These are phyloP conservation scores for Riparia riparia DNA, from an alignment of 2,113 vertebrate species.

Conservation along the genomic window DNA sequence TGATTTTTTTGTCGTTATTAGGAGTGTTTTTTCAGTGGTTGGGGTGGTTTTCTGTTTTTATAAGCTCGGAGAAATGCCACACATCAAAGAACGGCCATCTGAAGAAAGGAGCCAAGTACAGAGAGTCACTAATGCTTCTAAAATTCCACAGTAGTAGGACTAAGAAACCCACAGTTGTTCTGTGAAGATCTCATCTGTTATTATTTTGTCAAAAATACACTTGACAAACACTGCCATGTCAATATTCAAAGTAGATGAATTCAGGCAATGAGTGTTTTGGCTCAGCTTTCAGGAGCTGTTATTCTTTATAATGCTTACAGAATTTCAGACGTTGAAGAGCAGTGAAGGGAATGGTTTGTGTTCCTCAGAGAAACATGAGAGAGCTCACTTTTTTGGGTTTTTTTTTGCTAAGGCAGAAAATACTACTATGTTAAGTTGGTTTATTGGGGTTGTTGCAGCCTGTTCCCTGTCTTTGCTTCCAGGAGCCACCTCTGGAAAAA, in stretches of 20 bases:
- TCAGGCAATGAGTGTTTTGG: neutral
- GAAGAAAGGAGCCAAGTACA: neutral
- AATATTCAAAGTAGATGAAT: neutral
- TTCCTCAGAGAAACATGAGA: neutral
- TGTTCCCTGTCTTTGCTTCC: neutral
- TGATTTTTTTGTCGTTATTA: neutral
- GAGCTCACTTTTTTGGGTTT: neutral
- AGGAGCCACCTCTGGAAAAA: neutral
- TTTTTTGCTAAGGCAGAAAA: neutral
- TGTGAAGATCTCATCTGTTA: neutral
- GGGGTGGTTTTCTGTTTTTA: neutral
- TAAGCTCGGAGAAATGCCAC: neutral
- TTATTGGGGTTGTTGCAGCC: neutral
- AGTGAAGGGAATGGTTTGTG: neutral
- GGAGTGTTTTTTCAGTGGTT: neutral
- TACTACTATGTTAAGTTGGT: neutral
- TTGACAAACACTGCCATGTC: neutral
- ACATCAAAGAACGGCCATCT: neutral
- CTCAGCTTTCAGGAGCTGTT: neutral
- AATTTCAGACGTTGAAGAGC: neutral
- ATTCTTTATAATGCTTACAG: neutral
- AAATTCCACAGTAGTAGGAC: neutral
- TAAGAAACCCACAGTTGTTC: neutral
- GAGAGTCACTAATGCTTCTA: neutral
- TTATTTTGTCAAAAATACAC: neutral